phyloP scores from a whole-genome alignment of 2,797 vertebrate genomes.

The Delichon dasypus region DNA sequence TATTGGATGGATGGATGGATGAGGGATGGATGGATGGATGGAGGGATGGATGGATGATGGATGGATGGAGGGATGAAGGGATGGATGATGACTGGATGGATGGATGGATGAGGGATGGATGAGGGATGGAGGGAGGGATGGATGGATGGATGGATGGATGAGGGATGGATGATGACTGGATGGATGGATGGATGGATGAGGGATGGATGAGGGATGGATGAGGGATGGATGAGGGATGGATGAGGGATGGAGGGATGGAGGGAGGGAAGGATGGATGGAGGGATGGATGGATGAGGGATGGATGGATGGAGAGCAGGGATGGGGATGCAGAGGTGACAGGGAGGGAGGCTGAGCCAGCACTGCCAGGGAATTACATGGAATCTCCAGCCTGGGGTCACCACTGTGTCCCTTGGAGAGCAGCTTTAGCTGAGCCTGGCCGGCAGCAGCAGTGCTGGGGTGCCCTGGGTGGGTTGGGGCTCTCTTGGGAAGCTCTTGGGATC shows the following conservation, averaged over 20 bases:
- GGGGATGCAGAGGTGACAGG: neutral
- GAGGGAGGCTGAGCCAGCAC: neutral
- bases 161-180: no score
- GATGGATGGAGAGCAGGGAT: neutral
- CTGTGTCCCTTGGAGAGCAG: accelerated
- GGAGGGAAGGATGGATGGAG: no score
- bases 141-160: no score
- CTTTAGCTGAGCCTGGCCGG: neutral
- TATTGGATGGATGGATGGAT: no score
- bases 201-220: neutral
- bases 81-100: no score
- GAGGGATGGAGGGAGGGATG: no score
- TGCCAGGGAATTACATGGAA: accelerated
- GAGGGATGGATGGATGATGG: no score
- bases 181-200: no score
- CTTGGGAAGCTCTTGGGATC: neutral
- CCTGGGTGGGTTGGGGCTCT: neutral
- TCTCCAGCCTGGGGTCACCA: accelerated
- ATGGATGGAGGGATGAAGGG: no score
- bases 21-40: no score
- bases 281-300: neutral
- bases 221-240: no score
- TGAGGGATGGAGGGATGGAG: neutral
- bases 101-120: no score
- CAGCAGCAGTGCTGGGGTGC: neutral